Conservation (phyloP, 2,113 vertebrate genomes). For the Dascyllus trimaculatus region DNA sequence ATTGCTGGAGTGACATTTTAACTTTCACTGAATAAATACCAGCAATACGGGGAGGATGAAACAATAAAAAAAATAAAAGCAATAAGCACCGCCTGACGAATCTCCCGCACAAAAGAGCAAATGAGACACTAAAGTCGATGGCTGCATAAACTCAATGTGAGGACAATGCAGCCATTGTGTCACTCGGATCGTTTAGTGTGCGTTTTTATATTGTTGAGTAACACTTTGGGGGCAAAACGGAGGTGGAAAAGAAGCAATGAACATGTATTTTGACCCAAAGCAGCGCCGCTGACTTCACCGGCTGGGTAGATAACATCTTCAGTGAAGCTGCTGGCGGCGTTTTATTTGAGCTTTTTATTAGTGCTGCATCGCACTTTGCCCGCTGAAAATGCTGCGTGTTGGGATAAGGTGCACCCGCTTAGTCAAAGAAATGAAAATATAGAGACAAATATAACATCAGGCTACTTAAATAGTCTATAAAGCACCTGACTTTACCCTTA, state of each 20-base stretch:
- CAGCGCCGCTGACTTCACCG: conserved; percentile 5
- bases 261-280: background rate
- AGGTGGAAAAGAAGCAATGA: background rate
- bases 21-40: conserved; percentile 16
- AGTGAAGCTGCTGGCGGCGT: conserved; percentile 3
- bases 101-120: background rate
- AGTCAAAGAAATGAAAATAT: too few species aligned
- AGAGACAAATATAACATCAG: background rate
- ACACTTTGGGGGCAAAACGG: background rate
- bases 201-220: too few species aligned
- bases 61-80: conserved; percentile 2
- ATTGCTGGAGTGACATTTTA: conserved; percentile 28
- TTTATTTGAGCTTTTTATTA: conserved; percentile 18
- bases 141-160: background rate
- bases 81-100: background rate
- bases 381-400: background rate
- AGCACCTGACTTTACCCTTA: background rate
- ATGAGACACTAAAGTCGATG: background rate
- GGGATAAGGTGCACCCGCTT: background rate
- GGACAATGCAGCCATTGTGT: background rate
- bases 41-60: conserved; percentile 2
- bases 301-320: conserved; percentile 7
- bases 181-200: background rate
- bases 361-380: background rate
- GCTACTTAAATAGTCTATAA: background rate